Evolutionary conservation across 2,888 invertebrate species (phyloP).

Genomic region (Troilus luridus): DNA sequence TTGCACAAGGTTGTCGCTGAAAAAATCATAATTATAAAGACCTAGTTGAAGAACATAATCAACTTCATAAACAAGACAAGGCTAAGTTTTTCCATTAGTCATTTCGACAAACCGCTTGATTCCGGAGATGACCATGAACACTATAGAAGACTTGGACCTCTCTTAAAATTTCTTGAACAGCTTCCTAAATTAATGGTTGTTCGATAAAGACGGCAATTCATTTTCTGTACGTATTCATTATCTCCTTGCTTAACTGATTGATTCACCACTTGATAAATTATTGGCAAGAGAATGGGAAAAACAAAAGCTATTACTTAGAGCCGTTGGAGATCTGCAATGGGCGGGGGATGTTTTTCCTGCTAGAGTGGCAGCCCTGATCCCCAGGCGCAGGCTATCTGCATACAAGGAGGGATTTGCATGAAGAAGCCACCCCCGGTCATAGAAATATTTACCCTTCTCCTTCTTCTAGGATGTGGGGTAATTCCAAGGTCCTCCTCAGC

Average conservation of each 20-base stretch:
- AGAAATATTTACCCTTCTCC: constrained; percentile 19
- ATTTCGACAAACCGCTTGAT: too few species aligned
- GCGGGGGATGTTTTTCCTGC: neutral
- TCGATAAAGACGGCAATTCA: too few species aligned
- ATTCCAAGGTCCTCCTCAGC: neutral
- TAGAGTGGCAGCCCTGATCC: neutral
- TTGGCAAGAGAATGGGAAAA: neutral
- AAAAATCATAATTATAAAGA: too few species aligned
- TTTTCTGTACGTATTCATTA: neutral
- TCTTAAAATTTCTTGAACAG: too few species aligned
- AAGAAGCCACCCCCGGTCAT: neutral
- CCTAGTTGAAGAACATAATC: too few species aligned
- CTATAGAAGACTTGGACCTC: too few species aligned
- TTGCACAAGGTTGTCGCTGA: too few species aligned
- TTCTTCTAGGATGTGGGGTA: constrained; percentile 26
- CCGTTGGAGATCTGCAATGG: neutral
- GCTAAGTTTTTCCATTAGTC: too few species aligned
- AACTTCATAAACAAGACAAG: too few species aligned
- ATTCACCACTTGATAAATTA: neutral
- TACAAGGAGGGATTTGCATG: constrained; percentile 23
- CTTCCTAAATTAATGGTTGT: too few species aligned
- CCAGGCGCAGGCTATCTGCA: neutral
- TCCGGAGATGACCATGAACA: too few species aligned
- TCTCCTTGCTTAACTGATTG: neutral
- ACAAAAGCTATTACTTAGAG: constrained; percentile 12